Evolutionary conservation across 2,888 invertebrate species (phyloP), one percentile per base, ranked within the genome.

Genomic region (Hyppa rectilinea): DNA sequence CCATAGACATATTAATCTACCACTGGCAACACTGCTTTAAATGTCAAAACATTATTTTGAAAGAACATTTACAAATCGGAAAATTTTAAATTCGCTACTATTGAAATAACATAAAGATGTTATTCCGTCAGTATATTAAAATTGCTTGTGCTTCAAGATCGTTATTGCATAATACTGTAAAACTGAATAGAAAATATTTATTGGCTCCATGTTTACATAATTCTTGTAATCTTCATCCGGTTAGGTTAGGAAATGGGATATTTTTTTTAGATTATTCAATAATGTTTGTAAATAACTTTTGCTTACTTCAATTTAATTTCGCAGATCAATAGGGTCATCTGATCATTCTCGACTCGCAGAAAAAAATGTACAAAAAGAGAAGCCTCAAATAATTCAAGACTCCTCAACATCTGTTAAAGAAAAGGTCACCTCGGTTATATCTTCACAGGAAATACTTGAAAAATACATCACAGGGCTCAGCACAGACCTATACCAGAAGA

Each of bases 401-500:
- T 49, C 36, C 49, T 64, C 60, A 64, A 47, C 23, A 10, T 5
- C 26, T 6, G 58, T 74, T 61, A 62, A 4, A 36, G 34, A 55
- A n/a, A 53, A 53, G 43, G n/a, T n/a, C n/a, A 62, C 71, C 36
- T 29, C 65, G 40, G 38, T 52, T 4, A 3, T 87, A 38, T 83
- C 88, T 0, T 80, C 90, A 17, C 91, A 92, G 63, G 93, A 94
- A 49, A 76, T 95, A 20, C 85, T 96, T 17, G 96, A 95, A 78
- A 95, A 94, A 80, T 80, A 92, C 12, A 89, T 95, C 65, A 89
- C 94, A 56, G 88, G 88, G 5, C 80, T 96, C 23, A 95, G 93
- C n/a, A 83, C 91, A 66, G 94, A 94, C 68, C 93, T 95, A 69
- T 89, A 94, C 56, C 92, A 92, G 75, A 96, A 95, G 74, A 92